phyloP scores from a whole-genome alignment of 1,140 invertebrate species.

The Cyphomyrmex costatus region DNA sequence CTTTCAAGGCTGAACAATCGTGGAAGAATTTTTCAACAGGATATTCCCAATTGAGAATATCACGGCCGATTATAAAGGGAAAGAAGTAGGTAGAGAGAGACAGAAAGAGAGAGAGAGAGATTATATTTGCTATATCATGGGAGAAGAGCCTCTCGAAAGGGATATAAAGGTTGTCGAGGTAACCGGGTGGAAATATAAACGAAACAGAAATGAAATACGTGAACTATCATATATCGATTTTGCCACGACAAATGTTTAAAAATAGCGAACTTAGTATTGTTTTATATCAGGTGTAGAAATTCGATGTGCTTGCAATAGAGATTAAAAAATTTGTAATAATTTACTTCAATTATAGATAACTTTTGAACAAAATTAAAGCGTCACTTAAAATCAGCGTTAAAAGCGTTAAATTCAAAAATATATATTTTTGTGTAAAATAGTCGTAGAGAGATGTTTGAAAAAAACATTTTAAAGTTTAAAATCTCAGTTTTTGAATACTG shows the following conservation, averaged over 20 bases:
- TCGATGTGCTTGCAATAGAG: background rate
- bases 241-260: conserved; percentile 1
- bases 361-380: no score
- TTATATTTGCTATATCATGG: conserved; percentile 32
- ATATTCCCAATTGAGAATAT: conserved; percentile 60
- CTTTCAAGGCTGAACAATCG: conserved; percentile 55
- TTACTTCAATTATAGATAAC: background rate
- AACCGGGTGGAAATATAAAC: conserved; percentile 24
- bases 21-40: conserved; percentile 51
- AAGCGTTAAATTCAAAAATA: no score
- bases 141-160: conserved; percentile 30
- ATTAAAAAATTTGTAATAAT: background rate
- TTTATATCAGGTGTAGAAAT: background rate
- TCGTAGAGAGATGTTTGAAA: no score
- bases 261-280: conserved; percentile 14
- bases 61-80: background rate
- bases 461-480: no score
- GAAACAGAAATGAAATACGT: background rate
- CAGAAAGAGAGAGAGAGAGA: conserved; percentile 12
- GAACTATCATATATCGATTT: conserved; percentile 8
- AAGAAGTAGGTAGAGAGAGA: background rate
- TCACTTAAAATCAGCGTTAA: no score
- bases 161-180: conserved; percentile 27
- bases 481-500: no score
- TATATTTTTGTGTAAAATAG: no score